Evolutionary conservation across 2,113 vertebrate species (phyloP), one percentile per base, ranked within the genome.

Genomic region (Microcebus tavaratra): DNA sequence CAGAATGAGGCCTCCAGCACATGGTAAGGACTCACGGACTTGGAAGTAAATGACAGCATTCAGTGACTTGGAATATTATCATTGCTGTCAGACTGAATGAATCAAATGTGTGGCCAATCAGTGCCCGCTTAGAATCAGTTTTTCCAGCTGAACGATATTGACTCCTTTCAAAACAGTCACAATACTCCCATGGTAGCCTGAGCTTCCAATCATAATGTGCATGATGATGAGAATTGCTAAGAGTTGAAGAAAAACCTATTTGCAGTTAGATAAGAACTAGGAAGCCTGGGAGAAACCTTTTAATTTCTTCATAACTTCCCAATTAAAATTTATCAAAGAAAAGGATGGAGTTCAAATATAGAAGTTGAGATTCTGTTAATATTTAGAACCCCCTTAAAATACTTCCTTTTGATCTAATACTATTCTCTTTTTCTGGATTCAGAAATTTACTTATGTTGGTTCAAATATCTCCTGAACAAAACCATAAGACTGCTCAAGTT

Each of bases 241-340:
- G 27, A 93, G n/a, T 61, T 78, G 25, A 45, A 91, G 68, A 61
- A 94, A 95, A 80, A 91, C 1, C 55, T 45, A 72, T 72, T 89
- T 89, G 5, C 25, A 65, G 10, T 87, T 94, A 85, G 15, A 29
- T 84, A 55, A 89, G n/a, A 86, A 57, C 57, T 50, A 91, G 45
- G 45, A 31, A 93, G 45, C 13, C 57, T 67, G 27, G 50, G 31
- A 86, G 90, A 92, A 89, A 82, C 76, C 50, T 53, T 94, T 95
- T 79, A 78, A 72, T 86, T 85, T 82, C 11, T 65, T 96, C 5
- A 42, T 61, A 95, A 89, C 50, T 93, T 93, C 6, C 39, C 42
- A 86, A 29, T 85, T 76, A 70, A 97, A 85, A 48, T 50, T 68
- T 50, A 21, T 57, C 36, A 63, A 85, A 85, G 27, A 88, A 88